Conservation (phyloP, 1,140 invertebrate species). For the Phenacoccus solenopsis region DNA sequence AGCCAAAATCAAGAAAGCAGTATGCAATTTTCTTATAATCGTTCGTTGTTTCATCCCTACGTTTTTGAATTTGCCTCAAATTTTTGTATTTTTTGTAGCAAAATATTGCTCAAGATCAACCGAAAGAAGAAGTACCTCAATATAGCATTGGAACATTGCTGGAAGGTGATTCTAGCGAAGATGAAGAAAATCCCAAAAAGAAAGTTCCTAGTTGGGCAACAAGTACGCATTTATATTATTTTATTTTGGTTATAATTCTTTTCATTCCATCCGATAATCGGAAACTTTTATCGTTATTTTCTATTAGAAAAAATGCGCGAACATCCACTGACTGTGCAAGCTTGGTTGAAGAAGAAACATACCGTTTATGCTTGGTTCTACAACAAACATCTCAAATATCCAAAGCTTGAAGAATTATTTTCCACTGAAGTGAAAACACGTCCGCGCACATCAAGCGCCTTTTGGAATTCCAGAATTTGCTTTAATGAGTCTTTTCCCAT, state of each 20-base stretch:
- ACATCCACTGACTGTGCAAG: not conserved
- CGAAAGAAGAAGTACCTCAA: not conserved
- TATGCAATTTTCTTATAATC: too few relatives aligned
- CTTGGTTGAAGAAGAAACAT: not conserved
- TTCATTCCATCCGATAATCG: not conserved
- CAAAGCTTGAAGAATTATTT: slow-evolving; percentile 5
- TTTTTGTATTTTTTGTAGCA: not conserved
- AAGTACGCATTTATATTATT: not conserved
- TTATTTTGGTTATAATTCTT: not conserved
- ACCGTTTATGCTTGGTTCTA: slow-evolving; percentile 1
- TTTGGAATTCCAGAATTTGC: not conserved
- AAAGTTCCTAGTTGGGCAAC: not conserved
- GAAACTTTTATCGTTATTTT: not conserved
- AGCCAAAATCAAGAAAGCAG: not conserved
- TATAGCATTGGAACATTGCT: not conserved
- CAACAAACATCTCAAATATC: slow-evolving; percentile 5
- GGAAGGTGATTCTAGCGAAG: not conserved
- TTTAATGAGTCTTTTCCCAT: not conserved
- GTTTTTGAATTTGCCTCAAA: too few relatives aligned
- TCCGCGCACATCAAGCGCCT: not conserved
- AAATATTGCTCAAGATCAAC: not conserved
- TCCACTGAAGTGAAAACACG: not conserved
- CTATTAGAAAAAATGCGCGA: not conserved
- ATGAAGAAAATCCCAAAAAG: not conserved
- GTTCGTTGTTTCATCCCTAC: not conserved